These are phyloP conservation scores for Elgaria multicarinata DNA, from an alignment of 2,113 vertebrate genomes.

Conservation along the genomic window DNA sequence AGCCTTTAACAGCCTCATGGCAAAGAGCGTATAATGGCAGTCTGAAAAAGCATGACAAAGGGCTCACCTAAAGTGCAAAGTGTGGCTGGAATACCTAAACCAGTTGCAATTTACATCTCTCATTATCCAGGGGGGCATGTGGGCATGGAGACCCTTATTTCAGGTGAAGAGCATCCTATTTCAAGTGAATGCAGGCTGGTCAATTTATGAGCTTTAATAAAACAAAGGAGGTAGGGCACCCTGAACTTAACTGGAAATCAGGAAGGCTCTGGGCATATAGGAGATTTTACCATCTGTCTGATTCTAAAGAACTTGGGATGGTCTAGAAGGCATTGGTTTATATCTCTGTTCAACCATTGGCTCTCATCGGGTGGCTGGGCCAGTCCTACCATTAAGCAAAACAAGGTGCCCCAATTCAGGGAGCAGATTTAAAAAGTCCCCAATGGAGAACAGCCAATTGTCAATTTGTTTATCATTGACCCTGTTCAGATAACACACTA, in stretches of 20 bases:
- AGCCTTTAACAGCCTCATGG: background rate
- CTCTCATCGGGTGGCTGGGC: background rate
- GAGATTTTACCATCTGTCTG: background rate
- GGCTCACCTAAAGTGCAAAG: background rate
- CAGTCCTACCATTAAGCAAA: background rate
- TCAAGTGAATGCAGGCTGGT: background rate
- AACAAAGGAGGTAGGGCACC: background rate
- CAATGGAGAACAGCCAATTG: background rate
- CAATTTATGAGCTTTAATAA: background rate
- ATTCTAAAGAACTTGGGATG: background rate
- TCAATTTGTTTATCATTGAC: background rate
- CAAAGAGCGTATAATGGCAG: background rate
- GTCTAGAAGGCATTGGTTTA: background rate
- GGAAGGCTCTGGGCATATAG: background rate
- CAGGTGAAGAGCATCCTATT: constrained; percentile 1
- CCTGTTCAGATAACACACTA: too few relatives aligned
- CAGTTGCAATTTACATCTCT: background rate
- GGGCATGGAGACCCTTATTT: background rate
- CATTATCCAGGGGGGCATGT: background rate
- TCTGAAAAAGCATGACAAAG: background rate
- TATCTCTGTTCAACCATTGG: background rate
- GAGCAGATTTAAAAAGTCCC: background rate
- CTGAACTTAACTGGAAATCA: background rate
- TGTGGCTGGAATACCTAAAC: background rate
- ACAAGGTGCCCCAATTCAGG: background rate